Evolutionary conservation across 2,113 vertebrate genomes (phyloP).

Genomic region (Lophura nycthemera): DNA sequence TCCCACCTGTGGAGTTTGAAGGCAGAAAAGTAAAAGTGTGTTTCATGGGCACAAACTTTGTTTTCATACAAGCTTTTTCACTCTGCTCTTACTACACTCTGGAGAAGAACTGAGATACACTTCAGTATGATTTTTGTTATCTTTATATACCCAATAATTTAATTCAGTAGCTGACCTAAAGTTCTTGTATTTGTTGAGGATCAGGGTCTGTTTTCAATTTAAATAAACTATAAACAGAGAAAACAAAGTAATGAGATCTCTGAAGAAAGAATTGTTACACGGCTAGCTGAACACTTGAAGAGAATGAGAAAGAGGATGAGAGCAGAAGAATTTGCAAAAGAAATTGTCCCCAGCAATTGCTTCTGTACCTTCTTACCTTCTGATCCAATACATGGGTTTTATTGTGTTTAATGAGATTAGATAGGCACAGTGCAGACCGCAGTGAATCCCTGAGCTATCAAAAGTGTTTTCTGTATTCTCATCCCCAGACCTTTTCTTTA

Average conservation of each 20-base stretch:
- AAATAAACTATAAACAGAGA: background rate
- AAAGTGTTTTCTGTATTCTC: background rate
- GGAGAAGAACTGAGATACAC: background rate
- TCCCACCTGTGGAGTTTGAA: background rate
- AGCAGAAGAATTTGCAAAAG: background rate
- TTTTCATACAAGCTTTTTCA: background rate
- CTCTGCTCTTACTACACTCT: background rate
- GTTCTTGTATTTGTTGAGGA: background rate
- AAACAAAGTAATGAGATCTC: background rate
- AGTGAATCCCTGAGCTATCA: background rate
- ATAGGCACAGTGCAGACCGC: background rate
- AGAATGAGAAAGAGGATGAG: background rate
- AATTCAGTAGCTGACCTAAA: background rate
- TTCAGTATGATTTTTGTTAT: background rate
- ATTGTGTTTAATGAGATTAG: background rate
- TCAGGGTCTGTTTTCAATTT: background rate
- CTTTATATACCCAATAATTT: background rate
- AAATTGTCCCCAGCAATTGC: background rate
- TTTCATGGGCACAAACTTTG: background rate
- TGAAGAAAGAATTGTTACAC: background rate
- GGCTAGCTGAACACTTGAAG: background rate
- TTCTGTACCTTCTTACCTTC: background rate
- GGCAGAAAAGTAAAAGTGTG: background rate
- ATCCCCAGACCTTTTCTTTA: background rate
- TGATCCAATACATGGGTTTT: background rate